Percentiles rank a stretch among this genome's conserved stretches.
These are phyloP conservation scores for Heterodera carotae DNA, from an alignment of 1,140 invertebrate species.

Conservation along the genomic window DNA sequence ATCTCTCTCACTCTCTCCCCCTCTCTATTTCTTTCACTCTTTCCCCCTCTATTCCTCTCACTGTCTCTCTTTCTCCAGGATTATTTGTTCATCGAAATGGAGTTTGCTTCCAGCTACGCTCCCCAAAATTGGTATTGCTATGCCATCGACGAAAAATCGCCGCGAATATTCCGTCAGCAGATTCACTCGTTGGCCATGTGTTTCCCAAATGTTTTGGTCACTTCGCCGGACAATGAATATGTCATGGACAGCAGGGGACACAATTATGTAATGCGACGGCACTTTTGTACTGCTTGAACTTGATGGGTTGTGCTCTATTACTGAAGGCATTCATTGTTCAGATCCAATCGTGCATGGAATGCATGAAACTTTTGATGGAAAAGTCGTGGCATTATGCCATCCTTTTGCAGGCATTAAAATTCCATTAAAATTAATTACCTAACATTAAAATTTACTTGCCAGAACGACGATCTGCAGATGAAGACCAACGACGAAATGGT, in stretches of 20 bases:
- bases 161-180: constrained; percentile 29
- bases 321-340: not conserved
- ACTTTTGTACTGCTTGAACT: constrained; percentile 41
- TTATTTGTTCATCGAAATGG: constrained; percentile 49
- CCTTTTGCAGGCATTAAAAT: not conserved
- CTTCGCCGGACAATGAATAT: constrained; percentile 27
- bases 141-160: constrained; percentile 51
- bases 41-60: no score
- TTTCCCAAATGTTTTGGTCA: constrained; percentile 52
- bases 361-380: constrained; percentile 40
- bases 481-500: constrained; percentile 53
- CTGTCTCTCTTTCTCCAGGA: constrained; percentile 35
- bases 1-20: not conserved
- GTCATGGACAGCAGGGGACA: constrained; percentile 43
- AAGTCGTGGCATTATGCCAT: constrained; percentile 31
- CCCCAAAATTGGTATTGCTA: constrained; percentile 57
- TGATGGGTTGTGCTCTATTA: not conserved
- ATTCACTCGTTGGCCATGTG: constrained; percentile 46
- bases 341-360: constrained; percentile 30
- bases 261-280: constrained; percentile 27
- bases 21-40: no score
- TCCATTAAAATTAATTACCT: not conserved
- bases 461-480: constrained; percentile 50
- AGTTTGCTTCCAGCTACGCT: constrained; percentile 42
- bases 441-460: constrained; percentile 1